phyloP scores from a whole-genome alignment of 2,888 invertebrate genomes.

The Ectemnius cavifrons region DNA sequence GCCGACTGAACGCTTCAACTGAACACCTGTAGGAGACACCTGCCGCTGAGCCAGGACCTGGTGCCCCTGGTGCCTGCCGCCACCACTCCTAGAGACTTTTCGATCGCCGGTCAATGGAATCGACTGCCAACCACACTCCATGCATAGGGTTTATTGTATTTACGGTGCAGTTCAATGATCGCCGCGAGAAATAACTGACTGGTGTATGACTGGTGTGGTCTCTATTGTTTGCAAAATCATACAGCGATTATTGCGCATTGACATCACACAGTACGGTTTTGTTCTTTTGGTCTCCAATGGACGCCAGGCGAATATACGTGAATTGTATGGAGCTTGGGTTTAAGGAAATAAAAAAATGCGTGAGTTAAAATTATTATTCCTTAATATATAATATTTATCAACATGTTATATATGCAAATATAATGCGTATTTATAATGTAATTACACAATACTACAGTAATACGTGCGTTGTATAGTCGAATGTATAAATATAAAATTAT shows the following conservation, averaged over 20 bases:
- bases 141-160: too few relatives aligned
- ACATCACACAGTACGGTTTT: too few relatives aligned
- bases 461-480: constrained; percentile 30
- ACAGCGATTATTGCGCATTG: too few relatives aligned
- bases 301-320: too few relatives aligned
- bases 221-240: too few relatives aligned
- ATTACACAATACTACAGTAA: constrained; percentile 35
- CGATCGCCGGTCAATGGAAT: constrained; percentile 6
- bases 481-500: constrained; percentile 51
- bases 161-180: too few relatives aligned
- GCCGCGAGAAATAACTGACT: too few relatives aligned
- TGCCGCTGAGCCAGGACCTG: constrained; percentile 34
- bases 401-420: constrained; percentile 19
- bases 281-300: too few relatives aligned
- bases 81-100: constrained; percentile 49
- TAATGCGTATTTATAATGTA: constrained; percentile 20
- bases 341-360: too few relatives aligned
- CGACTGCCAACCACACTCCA: constrained; percentile 32
- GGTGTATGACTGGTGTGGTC: too few relatives aligned
- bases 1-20: constrained; percentile 41
- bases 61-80: constrained; percentile 43
- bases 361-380: constrained; percentile 36
- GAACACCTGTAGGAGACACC: constrained; percentile 62
- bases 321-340: too few relatives aligned
- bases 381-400: constrained; percentile 41